Base-by-base conservation (phyloP, 2,888 invertebrate genomes). In the Drosophila demipolita region DNA sequence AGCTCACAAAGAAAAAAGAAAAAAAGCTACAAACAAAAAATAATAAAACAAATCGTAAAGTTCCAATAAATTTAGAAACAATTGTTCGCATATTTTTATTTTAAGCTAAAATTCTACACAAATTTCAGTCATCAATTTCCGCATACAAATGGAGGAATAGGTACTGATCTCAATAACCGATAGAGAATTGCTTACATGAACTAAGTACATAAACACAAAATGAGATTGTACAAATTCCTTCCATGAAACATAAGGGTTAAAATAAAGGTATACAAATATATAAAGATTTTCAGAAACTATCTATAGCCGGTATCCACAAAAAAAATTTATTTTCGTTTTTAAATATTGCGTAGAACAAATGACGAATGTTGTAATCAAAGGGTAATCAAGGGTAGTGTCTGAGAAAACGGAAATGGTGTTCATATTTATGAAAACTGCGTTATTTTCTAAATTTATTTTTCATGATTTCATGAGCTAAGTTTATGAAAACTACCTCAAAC, bases 21-120 rank as follows among this genome's bases (percentile, higher is more conserved):
- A 82, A 83, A 86, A 86, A 83, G 63, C 73, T 53, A 76, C 67
- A 86, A 75, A 53, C 38, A 36, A 81, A 70, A 79, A 80, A 78
- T 8, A 61, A 80, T 63, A 67, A 80, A 77, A 65, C 9, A 65
- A 66, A 61, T 53, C 26, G 20, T 36, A 45, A 63, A 69, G 66
- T 74, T 77, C 54, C 54, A 84, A 79, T 87, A 89, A 85, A 89
- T 84, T 70, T 77, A 77, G 71, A 82, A 85, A 87, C 79, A 81
- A 74, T 75, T 84, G 84, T 61, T 79, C 60, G 62, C 68, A 87
- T 75, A 89, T 81, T 83, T 84, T 85, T 85, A 85, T 85, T 84
- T 87, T 73, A 88, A 88, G 84, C 73, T 66, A 52, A 75, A 83
- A 76, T 73, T 81, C 73, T 78, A 65, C 11, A 69, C 17, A 78